Evolutionary conservation across 2,113 vertebrate species (phyloP).

Genomic region (Calidris pugnax): DNA sequence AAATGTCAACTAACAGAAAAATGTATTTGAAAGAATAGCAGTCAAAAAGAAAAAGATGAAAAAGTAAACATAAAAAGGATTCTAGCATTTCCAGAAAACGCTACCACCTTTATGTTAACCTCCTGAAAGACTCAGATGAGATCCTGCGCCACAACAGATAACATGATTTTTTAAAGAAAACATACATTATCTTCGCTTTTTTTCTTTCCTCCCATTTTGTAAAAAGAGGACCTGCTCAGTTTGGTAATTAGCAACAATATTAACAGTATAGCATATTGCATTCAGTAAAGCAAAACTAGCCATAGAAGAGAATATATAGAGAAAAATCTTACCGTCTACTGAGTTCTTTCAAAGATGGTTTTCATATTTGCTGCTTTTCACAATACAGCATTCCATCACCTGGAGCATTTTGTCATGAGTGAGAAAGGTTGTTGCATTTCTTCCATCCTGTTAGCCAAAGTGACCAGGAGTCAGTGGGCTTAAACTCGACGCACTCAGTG

Average conservation of each 20-base stretch:
- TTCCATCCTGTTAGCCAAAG: background rate
- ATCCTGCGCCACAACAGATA: background rate
- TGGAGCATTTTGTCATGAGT: background rate
- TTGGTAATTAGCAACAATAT: background rate
- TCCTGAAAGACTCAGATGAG: background rate
- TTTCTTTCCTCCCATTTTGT: background rate
- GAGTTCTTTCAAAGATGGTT: background rate
- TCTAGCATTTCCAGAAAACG: background rate
- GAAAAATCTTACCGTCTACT: background rate
- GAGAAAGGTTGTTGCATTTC: background rate
- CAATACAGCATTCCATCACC: background rate
- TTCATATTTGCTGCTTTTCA: background rate
- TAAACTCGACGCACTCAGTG: background rate
- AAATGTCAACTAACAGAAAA: conserved; percentile 30
- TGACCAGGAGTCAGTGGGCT: rapidly evolving
- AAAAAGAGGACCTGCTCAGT: background rate
- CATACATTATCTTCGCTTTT: background rate
- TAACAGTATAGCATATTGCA: background rate
- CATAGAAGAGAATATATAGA: background rate
- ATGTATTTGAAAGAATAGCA: background rate
- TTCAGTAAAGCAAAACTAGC: background rate
- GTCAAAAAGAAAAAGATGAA: background rate
- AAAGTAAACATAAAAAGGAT: background rate
- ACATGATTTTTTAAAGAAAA: background rate
- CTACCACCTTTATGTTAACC: background rate